A percentile compares a stretch with the other conserved stretches of the same genome.
Conservation (phyloP, 1,140 invertebrate genomes). For the Reticulitermes speratus region DNA sequence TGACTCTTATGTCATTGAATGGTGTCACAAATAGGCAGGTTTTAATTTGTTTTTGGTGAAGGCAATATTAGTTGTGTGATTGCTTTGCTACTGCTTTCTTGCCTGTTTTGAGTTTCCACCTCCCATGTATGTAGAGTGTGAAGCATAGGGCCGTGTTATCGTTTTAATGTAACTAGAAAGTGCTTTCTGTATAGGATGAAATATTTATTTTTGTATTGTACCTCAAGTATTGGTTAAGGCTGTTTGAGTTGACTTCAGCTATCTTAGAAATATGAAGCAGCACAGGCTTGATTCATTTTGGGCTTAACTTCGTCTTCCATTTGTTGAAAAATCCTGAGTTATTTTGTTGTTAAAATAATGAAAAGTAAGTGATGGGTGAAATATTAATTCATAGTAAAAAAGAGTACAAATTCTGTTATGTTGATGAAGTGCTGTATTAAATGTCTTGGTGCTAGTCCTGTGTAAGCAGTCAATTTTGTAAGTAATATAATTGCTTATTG, state of each 20-base stretch:
- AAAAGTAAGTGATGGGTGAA: not conserved
- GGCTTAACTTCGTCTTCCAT: not conserved
- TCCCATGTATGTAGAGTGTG: not conserved
- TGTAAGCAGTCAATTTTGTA: too few species aligned
- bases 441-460: not conserved
- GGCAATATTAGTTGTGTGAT: not conserved
- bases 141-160: not conserved
- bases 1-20: not conserved
- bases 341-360: not conserved
- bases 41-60: not conserved
- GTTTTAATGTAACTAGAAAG: not conserved
- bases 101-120: not conserved
- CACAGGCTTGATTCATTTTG: not conserved
- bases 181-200: not conserved
- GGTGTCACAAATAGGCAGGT: not conserved
- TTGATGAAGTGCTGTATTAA: not conserved
- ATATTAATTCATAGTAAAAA: not conserved
- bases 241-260: not conserved
- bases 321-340: not conserved
- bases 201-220: not conserved
- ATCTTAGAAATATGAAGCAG: not conserved
- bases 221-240: not conserved
- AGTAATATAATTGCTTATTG: too few species aligned
- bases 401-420: conserved; percentile 12
- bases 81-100: not conserved